Evolutionary conservation across 2,888 invertebrate species (phyloP), one percentile per base, ranked within the genome.

Genomic region (Stegana nigrithorax): DNA sequence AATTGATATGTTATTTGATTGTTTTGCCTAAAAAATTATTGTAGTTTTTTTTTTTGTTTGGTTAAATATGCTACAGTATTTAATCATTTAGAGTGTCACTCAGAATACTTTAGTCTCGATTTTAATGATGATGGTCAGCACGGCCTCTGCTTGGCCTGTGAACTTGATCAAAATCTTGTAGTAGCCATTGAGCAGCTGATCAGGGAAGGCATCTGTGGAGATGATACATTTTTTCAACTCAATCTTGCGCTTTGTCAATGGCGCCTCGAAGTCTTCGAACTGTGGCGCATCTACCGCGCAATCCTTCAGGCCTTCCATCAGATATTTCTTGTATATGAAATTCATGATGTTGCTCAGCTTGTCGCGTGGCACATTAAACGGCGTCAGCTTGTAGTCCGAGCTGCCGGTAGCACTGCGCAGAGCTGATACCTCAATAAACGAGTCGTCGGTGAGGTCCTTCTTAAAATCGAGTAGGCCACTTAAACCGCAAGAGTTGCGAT

Each of bases 401-500:
- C 51, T 51, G 10, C 51, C 51, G 2, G 51, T 51, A n/a, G 51
- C 17, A 17, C 51, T 51, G 6, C 51, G 51, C 27, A 51, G n/a
- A 2, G 27, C 25, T 27, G 27, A 21, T 2, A 19, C 27, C 27
- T 51, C 51, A 17, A 51, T 27, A 25, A 27, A 27, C 27, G 14
- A 2, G 2, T 51, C 51, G n/a, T 51, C 51, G 2, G 17, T 29
- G 8, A 51, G 19, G 19, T 27, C 27, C 21, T 51, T n/a, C 8
- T 27, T 26, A 8, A 51, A 2, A 27, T 51, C 51, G 4, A 51
- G 1, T 5, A 8, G 0, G 4, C 51, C 51, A 7, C 51, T 27
- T 3, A 51, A 14, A 3, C 27, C 51, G 26, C 26, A 51, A 14
- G 26, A 26, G 10, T 27, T 27, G 5, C 51, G 51, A 14, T 27